A percentile compares a stretch with the other conserved stretches of the same genome.
These are phyloP conservation scores for Emydura subglobosa DNA, from an alignment of 2,113 vertebrate genomes.

Conservation along the genomic window DNA sequence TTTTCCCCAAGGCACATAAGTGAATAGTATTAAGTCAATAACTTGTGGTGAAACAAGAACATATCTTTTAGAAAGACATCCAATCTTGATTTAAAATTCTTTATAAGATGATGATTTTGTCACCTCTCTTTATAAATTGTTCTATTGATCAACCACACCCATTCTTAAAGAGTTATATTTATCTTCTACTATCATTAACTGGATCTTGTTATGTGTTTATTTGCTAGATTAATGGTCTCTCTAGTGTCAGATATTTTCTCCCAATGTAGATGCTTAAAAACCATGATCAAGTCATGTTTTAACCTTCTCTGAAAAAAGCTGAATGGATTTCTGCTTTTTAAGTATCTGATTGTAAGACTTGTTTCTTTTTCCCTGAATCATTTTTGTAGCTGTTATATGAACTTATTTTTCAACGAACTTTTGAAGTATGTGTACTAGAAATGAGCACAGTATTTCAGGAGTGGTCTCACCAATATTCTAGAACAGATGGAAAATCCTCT, in stretches of 20 bases:
- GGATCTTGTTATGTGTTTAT: not conserved
- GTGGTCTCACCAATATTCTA: accelerated
- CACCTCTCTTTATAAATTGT: not conserved
- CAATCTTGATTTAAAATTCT: not conserved
- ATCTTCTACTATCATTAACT: not conserved
- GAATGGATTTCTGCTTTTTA: not conserved
- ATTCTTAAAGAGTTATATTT: not conserved
- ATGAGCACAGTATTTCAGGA: not conserved
- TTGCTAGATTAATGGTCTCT: accelerated
- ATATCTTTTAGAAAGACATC: not conserved
- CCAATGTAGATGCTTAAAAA: not conserved
- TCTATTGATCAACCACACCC: not conserved
- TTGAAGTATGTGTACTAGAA: not conserved
- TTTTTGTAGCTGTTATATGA: not conserved
- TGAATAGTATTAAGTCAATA: not conserved
- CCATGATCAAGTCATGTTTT: not conserved
- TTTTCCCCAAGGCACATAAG: not conserved
- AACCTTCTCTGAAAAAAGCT: not conserved
- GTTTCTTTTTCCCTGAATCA: not conserved
- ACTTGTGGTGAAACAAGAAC: not conserved
- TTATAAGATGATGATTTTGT: not conserved
- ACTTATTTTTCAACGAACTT: not conserved
- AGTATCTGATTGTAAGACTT: not conserved
- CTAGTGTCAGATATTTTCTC: not conserved
- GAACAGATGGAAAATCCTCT: not conserved